Base-by-base conservation (phyloP, 2,888 invertebrate species). In the Boloria euphrosyne region DNA sequence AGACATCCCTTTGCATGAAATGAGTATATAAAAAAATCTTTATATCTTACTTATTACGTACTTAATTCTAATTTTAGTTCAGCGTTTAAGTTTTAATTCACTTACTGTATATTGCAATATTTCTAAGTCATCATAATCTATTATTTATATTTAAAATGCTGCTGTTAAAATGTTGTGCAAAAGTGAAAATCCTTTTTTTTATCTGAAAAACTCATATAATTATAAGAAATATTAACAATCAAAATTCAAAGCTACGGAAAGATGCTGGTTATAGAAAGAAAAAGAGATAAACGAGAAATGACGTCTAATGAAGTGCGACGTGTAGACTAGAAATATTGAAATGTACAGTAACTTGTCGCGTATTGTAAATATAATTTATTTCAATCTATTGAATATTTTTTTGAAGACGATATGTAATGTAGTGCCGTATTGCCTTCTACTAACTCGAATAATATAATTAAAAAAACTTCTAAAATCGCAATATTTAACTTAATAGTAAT, bases 301-400 rank as follows among this genome's bases (percentile, higher is more conserved):
- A 31, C 31, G 31, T 18, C 49, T 13, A 50, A 50, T 31, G 18
- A 57, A 53, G 0, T 31, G 2, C 4, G 5, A 52, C 13, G 31
- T 16, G 47, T 16, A 16, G 2, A 49, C 13, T 31, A 17, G 49
- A 59, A 49, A 59, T 59, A 49, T 57, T 59, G 59, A 31, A 59
- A 49, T 47, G 47, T 31, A 27, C 59, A 59, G 17, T 38, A 14
- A 47, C 2, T 58, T 17, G 6, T 47, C 16, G 3, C 31, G 13
- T 49, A 13, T 31, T 59, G 59, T 59, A 59, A 49, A 59, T 59
- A 49, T 59, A 16, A 49, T 49, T 49, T 59, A 59, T 59, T 57
- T 46, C 13, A 57, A 22, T 6, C 14, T 14, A 49, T 7, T 49
- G 59, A 49, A 38, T 31, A 58, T 17, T 49, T 18, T 46, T n/a